A percentile compares a stretch with the other conserved stretches of the same genome.
These are phyloP conservation scores for Chrysocyon brachyurus DNA, from an alignment of 2,797 vertebrate species.

Conservation along the genomic window DNA sequence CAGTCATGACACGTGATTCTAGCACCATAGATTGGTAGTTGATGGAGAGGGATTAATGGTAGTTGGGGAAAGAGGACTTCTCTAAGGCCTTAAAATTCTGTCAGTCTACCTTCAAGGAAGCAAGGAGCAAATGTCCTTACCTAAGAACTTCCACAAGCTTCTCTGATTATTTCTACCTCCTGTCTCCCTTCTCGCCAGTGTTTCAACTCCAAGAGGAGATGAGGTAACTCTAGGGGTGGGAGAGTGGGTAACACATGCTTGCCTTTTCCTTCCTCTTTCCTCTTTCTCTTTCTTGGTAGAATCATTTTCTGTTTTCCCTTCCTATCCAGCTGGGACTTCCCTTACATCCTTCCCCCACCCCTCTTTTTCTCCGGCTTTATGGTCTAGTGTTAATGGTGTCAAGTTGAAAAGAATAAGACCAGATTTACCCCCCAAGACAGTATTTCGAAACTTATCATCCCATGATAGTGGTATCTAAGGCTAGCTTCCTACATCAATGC, in stretches of 20 bases:
- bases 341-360: background rate
- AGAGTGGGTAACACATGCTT: background rate
- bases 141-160: background rate
- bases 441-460: background rate
- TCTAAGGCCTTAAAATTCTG: background rate
- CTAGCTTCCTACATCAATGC: background rate
- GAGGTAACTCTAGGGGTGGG: background rate
- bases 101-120: background rate
- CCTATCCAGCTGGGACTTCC: background rate
- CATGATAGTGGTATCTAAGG: background rate
- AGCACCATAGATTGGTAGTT: background rate
- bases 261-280: background rate
- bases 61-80: background rate
- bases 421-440: background rate
- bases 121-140: background rate
- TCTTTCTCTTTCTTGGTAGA: background rate
- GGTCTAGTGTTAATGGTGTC: no score
- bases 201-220: background rate
- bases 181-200: background rate
- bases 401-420: background rate
- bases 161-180: background rate
- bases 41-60: no score
- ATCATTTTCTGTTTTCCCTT: background rate
- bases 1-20: background rate
- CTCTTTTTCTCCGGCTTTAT: background rate